Evolutionary conservation across 2,797 vertebrate genomes (phyloP).

Genomic region (Manis javanica): DNA sequence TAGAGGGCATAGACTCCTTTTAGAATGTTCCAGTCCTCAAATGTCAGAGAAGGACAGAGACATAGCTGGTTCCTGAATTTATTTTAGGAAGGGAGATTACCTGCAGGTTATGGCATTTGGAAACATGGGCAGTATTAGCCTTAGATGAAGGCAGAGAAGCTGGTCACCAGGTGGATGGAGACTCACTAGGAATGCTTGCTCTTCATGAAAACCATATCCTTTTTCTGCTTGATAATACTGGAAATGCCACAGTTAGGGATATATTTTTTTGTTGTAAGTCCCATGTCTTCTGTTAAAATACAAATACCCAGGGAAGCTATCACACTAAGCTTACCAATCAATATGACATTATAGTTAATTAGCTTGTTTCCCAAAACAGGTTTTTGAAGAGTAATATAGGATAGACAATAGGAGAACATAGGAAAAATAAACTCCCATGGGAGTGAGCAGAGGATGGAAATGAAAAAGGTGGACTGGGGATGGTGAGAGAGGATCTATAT

Average conservation of each 20-base stretch:
- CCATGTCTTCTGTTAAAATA: background rate
- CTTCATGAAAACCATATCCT: background rate
- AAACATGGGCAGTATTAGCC: background rate
- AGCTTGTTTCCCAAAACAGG: background rate
- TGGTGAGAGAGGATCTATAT: background rate
- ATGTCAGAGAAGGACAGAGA: background rate
- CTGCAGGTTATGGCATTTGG: background rate
- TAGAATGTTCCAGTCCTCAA: background rate
- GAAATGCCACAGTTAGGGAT: background rate
- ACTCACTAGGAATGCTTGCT: background rate
- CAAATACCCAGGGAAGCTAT: too few relatives aligned
- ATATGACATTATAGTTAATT: too few relatives aligned
- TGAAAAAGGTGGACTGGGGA: background rate
- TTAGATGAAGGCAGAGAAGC: background rate
- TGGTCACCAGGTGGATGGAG: background rate
- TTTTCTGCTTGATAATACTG: background rate
- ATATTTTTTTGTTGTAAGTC: background rate
- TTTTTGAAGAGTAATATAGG: background rate
- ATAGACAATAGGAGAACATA: background rate
- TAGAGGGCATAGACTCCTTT: background rate
- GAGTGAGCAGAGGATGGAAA: background rate
- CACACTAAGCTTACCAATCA: background rate
- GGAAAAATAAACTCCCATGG: accelerated
- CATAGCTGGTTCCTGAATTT: background rate
- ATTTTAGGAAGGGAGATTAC: background rate